Percentiles rank a stretch among this genome's conserved stretches.
These are phyloP conservation scores for Phytoseiulus persimilis DNA, from an alignment of 2,888 invertebrate species.

Conservation along the genomic window DNA sequence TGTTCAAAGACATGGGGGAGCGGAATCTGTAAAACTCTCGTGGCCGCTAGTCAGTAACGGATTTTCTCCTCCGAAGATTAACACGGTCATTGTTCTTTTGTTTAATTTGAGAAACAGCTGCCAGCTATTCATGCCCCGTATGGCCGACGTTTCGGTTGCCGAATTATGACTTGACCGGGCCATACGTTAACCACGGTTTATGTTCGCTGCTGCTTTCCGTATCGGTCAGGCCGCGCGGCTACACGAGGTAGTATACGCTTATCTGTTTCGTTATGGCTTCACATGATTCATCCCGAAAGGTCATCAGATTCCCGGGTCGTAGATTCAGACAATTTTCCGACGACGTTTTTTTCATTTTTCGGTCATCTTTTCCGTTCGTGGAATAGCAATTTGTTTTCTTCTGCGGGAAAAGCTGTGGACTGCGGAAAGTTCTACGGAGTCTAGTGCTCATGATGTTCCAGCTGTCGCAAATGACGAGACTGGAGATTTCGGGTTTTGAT, in stretches of 20 bases:
- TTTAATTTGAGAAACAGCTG: neutral
- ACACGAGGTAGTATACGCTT: neutral
- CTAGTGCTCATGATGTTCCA: no score
- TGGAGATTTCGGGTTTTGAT: no score
- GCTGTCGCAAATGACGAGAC: no score
- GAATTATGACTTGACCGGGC: neutral
- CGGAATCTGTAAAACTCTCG: neutral
- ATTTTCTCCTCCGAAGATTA: neutral
- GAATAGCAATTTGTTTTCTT: no score
- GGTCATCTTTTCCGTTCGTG: neutral
- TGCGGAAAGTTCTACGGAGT: no score
- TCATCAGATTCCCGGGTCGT: neutral
- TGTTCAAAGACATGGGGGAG: neutral
- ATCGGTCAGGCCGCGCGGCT: neutral
- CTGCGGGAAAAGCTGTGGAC: no score
- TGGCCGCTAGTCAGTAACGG: neutral
- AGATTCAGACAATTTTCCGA: neutral
- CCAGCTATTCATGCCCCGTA: neutral
- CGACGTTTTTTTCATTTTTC: neutral
- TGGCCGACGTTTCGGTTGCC: neutral
- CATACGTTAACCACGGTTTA: neutral
- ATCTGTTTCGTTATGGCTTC: neutral
- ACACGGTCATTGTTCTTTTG: slow-evolving; percentile 37
- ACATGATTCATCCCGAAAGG: neutral
- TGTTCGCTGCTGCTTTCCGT: neutral